A percentile compares a stretch with the other conserved stretches of the same genome.
Evolutionary conservation across 2,888 invertebrate species (phyloP).

Genomic region (Panzeria rudis): DNA sequence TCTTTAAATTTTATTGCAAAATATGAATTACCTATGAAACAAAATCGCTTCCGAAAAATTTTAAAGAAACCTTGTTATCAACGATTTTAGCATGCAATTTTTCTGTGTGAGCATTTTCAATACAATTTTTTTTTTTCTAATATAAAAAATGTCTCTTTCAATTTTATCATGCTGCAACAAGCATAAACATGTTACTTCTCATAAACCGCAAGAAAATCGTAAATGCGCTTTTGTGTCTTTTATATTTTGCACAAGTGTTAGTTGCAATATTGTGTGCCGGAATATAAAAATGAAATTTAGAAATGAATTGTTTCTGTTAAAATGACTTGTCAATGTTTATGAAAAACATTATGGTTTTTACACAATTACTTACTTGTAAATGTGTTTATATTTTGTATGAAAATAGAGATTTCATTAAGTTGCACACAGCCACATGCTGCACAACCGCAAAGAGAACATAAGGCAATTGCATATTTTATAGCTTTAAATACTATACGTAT

Average conservation of each 20-base stretch:
- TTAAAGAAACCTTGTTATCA: too few species aligned
- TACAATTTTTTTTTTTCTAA: too few species aligned
- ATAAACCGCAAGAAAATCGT: constrained; percentile 8
- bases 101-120: too few species aligned
- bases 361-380: neutral
- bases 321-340: constrained; percentile 47
- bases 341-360: constrained; percentile 26
- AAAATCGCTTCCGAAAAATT: too few species aligned
- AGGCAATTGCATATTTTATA: constrained; percentile 57
- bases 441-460: constrained; percentile 59
- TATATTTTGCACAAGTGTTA: neutral
- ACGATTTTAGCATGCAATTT: too few species aligned
- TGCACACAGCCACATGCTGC: constrained; percentile 29
- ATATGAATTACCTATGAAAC: too few species aligned
- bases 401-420: constrained; percentile 6
- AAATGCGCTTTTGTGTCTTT: neutral
- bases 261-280: constrained; percentile 19
- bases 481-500: constrained; percentile 55
- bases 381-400: neutral
- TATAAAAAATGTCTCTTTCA: too few species aligned
- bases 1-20: too few species aligned
- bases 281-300: constrained; percentile 52
- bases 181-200: neutral
- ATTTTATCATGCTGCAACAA: neutral
- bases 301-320: constrained; percentile 37